Base-by-base conservation (phyloP, 2,888 invertebrate species). In the Drosophila nigricruria region DNA sequence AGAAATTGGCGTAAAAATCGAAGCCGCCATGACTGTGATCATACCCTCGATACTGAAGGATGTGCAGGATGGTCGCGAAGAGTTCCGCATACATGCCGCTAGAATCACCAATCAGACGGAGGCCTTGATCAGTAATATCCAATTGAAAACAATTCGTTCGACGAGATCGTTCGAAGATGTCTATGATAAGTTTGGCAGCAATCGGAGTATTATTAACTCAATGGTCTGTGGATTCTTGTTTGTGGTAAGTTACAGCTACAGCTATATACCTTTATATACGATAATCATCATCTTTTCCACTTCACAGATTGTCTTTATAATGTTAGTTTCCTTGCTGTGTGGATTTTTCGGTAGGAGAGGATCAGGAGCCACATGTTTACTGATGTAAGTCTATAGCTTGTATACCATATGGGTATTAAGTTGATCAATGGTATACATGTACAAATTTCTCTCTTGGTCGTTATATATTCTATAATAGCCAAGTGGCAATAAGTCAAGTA, bases 331-430 rank as follows among this genome's bases (percentile, higher is more conserved):
- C 1, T 93, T 98, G 69, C 94, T 97, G 88, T 98, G 97, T 92
- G 98, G 98, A 66, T 96, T 97, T 89, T 98, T 97, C 93, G 98
- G 97, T 93, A 97, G 96, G 93, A 97, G 96, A 93, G 97, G 96
- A 64, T 95, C 96, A 25, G 98, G 98, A 59, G 95, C 97, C 59
- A 94, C 95, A 77, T 97, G 96, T 86, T 94, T 98, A 66, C 96
- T 97, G 93, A 95, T 96, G 97, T 70, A 27, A 40, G 77, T 70
- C 16, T 18, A n/a, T 10, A 20, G n/a, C 16, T 0, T 5, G 12
- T 10, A n/a, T 27, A 9, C 9, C 20, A 14, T 10, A 5, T 20
- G 12, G 12, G 1, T n/a, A 10, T 36, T n/a, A 5, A 5, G 16
- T 14, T 10, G 3, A 49, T 10, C 16, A 27, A 5, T 12, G 30